Percentiles rank a stretch among this genome's conserved stretches.
Conservation (phyloP, 2,113 vertebrate species). For the Capra hircus region DNA sequence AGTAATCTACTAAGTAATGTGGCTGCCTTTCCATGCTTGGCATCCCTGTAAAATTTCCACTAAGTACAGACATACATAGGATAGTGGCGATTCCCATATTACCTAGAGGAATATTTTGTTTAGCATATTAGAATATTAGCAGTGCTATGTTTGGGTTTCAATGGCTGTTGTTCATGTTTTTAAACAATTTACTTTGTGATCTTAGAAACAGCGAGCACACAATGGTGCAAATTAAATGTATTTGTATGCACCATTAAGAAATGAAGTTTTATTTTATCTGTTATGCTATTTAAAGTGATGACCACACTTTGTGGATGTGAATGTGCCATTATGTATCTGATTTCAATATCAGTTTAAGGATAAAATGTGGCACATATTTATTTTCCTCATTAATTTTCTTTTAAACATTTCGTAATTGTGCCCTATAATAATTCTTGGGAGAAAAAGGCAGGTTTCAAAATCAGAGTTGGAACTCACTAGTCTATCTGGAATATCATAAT, state of each 20-base stretch:
- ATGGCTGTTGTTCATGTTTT: neutral
- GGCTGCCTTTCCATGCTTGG: neutral
- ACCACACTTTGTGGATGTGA: neutral
- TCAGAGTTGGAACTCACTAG: neutral
- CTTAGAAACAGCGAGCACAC: neutral
- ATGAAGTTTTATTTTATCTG: neutral
- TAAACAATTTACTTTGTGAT: neutral
- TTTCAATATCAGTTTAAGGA: conserved; percentile 27
- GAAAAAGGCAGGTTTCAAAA: neutral
- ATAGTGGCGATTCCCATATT: neutral
- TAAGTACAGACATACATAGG: neutral
- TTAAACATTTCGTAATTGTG: neutral
- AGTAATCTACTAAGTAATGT: neutral
- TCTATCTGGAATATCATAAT: neutral
- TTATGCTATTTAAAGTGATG: neutral
- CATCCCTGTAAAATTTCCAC: neutral
- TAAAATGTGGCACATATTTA: neutral
- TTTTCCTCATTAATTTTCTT: neutral
- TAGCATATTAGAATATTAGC: neutral
- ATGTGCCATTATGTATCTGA: neutral
- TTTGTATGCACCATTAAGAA: neutral
- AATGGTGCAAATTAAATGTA: neutral
- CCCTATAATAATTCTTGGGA: neutral
- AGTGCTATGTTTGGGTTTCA: neutral
- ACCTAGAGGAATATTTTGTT: neutral